phyloP scores from a whole-genome alignment of 2,888 invertebrate species.

The Horisme vitalbata region DNA sequence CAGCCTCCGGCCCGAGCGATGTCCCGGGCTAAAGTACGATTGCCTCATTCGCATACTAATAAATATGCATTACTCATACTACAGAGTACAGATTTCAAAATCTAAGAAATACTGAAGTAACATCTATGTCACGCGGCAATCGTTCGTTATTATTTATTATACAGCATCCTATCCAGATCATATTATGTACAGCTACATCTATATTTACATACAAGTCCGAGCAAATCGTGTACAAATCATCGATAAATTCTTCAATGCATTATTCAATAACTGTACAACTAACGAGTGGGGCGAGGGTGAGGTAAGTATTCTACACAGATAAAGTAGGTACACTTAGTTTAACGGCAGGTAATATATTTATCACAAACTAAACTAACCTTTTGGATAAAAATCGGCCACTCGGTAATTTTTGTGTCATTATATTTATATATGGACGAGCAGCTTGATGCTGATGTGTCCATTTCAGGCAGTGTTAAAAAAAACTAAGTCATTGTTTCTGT shows the following conservation, averaged over 20 bases:
- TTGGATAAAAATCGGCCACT: too few relatives aligned
- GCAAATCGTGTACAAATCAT: conserved; percentile 23
- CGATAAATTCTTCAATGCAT: conserved; percentile 36
- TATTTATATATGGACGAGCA: too few relatives aligned
- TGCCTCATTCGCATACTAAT: conserved; percentile 18
- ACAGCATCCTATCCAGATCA: conserved; percentile 12
- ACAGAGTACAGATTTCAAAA: conserved; percentile 23
- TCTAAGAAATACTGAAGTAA: conserved; percentile 29
- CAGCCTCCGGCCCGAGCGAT: conserved; percentile 23
- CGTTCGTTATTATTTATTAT: conserved; percentile 12
- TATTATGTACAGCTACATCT: conserved; percentile 53
- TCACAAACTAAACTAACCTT: conserved; percentile 16
- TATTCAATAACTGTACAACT: conserved; percentile 31
- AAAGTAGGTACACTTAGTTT: conserved; percentile 17
- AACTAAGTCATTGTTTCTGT: too few relatives aligned
- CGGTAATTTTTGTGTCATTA: too few relatives aligned
- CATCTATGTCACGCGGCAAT: conserved; percentile 22
- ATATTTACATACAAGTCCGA: conserved; percentile 51
- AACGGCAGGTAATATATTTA: conserved; percentile 16
- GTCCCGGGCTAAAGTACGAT: conserved; percentile 21
- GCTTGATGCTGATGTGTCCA: too few relatives aligned
- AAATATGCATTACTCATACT: conserved; percentile 17
- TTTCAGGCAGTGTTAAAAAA: too few relatives aligned
- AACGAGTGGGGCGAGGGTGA: neutral
- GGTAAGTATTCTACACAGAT: conserved; percentile 10